Evolutionary conservation across 2,113 vertebrate genomes (phyloP), one percentile per base, ranked within the genome.

Genomic region (Gallinago paraguaiae): DNA sequence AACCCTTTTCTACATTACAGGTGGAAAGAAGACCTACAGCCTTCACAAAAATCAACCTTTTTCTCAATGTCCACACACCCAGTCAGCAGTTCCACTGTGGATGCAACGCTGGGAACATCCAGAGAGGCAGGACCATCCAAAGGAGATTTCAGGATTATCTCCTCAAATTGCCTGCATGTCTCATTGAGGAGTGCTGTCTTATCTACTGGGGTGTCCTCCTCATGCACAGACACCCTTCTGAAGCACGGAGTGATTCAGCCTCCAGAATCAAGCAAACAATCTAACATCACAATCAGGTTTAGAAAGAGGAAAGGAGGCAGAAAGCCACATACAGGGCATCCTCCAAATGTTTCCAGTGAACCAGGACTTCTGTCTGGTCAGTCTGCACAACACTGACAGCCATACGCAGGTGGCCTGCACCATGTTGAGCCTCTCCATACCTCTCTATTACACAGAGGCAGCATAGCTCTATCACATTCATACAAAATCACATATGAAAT

Each of bases 321-420:
- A 67, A 75, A 57, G 15, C 5, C 61, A 54, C 14, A 28, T 22
- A 31, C 18, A 82, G 22, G 7, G 2, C 45, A 77, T 37, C 46
- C 27, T 41, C 35, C 37, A 72, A 27, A 59, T 17, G 30, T 12
- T 16, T 56, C 17, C n/a, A 59, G 24, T 2, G 7, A 19, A 61
- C 16, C 71, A 80, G 27, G 59, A 63, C 60, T 28, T 69, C 59
- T n/a, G 16, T 24, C 48, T 86, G 35, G 2, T 53, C 64, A 28
- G 30, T 33, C 35, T 70, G 22, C 20, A 7, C 18, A 56, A 13
- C 12, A 14, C 12, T 25, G 60, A 5, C 31, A 65, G 9, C 4
- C 2, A 0, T 5, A 2, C 8, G 13, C n/a, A 63, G 53, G 51
- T 31, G 17, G n/a, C 13, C 25, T 27, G 48, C 56, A 56, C 19